Percentiles rank a stretch among this genome's conserved stretches.
Evolutionary conservation across 1,140 invertebrate species (phyloP).

Genomic region (Pseudomyrmex sp.): DNA sequence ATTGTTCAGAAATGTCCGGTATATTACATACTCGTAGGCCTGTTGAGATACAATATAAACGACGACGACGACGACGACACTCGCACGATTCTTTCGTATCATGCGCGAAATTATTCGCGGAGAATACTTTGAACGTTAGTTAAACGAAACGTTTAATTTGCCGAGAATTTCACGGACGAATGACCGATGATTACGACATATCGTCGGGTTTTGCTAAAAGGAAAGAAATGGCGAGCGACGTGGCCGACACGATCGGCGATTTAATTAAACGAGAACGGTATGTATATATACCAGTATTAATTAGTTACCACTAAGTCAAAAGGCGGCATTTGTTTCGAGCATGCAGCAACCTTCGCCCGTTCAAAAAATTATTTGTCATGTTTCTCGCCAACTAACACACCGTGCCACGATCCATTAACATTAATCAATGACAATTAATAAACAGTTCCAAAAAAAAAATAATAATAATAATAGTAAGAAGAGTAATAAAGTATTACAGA

Average conservation of each 20-base stretch:
- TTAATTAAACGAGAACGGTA: conserved; percentile 64
- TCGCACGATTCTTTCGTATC: conserved; percentile 59
- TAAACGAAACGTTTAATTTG: background rate
- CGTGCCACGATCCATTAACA: conserved; percentile 84
- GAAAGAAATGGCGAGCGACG: conserved; percentile 78
- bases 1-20: conserved; percentile 36
- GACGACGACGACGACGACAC: conserved; percentile 60
- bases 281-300: conserved; percentile 75
- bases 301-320: conserved; percentile 84
- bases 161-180: conserved; percentile 18
- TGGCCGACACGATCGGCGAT: conserved; percentile 72
- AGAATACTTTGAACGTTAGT: background rate
- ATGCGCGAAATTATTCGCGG: conserved; percentile 25
- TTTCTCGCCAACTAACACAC: conserved; percentile 84
- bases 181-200: background rate
- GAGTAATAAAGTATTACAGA: conserved; percentile 53
- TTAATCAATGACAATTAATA: conserved; percentile 83
- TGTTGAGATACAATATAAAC: conserved; percentile 42
- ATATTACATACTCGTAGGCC: conserved; percentile 56
- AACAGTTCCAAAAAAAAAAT: conserved; percentile 78
- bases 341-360: conserved; percentile 83
- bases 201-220: conserved; percentile 58
- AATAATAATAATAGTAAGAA: conserved; percentile 53
- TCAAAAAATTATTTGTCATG: conserved; percentile 75
- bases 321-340: conserved; percentile 81